phyloP scores from a whole-genome alignment of 2,888 invertebrate genomes.

The Anarsia innoxiella region DNA sequence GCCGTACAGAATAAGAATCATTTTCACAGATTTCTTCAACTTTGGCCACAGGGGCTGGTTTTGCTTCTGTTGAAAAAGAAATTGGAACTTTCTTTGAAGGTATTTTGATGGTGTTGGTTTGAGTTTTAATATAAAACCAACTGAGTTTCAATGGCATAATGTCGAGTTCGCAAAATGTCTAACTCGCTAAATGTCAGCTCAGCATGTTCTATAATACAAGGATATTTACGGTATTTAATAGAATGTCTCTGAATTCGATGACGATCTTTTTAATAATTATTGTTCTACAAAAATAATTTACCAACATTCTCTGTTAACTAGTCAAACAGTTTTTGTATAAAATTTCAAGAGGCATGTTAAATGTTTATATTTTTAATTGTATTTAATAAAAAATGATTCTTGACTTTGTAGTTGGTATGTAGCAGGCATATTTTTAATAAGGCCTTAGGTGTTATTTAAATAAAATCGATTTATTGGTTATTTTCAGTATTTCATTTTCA shows the following conservation, averaged over 20 bases:
- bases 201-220: too few species aligned
- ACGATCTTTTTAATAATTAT: not conserved
- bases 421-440: not conserved
- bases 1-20: conserved; percentile 60
- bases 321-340: conserved; percentile 5
- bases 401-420: conserved; percentile 7
- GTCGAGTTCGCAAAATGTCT: too few species aligned
- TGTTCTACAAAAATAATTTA: not conserved
- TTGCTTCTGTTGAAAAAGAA: conserved; percentile 58
- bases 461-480: not conserved
- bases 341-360: conserved; percentile 7
- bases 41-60: conserved; percentile 64
- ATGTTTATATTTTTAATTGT: conserved; percentile 7
- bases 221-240: too few species aligned
- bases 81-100: too few species aligned
- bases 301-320: not conserved
- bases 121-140: too few species aligned
- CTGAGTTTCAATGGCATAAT: too few species aligned
- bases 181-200: too few species aligned
- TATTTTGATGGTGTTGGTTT: too few species aligned
- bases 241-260: not conserved
- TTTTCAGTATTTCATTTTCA: not conserved
- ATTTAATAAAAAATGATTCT: conserved; percentile 11
- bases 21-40: conserved; percentile 63
- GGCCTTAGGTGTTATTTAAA: not conserved